These are phyloP conservation scores for Delphinapterus leucas DNA, from an alignment of 2,113 vertebrate species.

Conservation along the genomic window DNA sequence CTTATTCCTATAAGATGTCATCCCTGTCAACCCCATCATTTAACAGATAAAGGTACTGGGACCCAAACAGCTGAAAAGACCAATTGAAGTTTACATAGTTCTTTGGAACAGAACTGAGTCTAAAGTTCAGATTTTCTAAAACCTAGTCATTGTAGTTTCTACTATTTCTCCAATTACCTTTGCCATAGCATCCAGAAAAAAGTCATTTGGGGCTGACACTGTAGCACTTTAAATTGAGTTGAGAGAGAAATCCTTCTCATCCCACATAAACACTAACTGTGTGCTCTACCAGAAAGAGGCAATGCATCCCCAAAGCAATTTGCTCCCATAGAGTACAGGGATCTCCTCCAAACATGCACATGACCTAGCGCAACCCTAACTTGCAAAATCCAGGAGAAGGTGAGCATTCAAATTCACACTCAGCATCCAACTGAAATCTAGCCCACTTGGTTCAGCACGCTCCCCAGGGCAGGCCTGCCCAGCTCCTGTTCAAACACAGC, in stretches of 20 bases:
- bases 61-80: background rate
- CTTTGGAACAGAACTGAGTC: background rate
- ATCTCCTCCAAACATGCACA: background rate
- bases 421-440: background rate
- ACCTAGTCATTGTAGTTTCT: background rate
- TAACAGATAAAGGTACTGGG: background rate
- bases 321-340: background rate
- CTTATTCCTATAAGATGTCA: background rate
- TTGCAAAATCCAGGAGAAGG: background rate
- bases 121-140: background rate
- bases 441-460: background rate
- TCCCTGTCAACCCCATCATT: background rate
- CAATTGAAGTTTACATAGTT: background rate
- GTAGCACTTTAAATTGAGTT: background rate
- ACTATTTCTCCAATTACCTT: background rate
- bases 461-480: slow-evolving; percentile 58
- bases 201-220: background rate
- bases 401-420: background rate
- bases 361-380: background rate
- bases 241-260: background rate
- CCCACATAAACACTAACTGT: rapidly evolving
- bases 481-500: slow-evolving; percentile 30
- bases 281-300: background rate
- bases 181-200: background rate
- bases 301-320: rapidly evolving